Base-by-base conservation (phyloP, 2,797 vertebrate genomes). In the Chanos chanos region DNA sequence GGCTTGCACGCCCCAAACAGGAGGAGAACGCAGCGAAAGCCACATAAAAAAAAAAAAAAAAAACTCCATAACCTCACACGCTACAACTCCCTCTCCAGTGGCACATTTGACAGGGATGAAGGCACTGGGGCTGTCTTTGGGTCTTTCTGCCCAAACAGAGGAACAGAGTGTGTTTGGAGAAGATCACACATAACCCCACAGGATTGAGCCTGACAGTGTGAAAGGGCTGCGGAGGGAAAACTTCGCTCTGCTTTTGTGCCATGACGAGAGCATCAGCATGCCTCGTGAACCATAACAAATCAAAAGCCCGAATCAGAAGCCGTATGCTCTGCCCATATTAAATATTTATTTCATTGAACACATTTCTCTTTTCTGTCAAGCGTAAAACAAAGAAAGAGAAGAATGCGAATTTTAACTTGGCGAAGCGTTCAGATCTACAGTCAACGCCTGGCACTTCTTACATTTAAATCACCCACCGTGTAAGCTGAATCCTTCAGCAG, bases 1-100 rank as follows among this genome's bases (percentile, higher is more conserved):
- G 59, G 74, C 34, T 22, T 68, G 73, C 77, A 53, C 53, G 67
- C 71, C 72, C 61, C 61, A 66, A 61, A 59, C 60, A 66, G 66
- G 3, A 19, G 3, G 19, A 21, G 19, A n/a, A n/a, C n/a, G 68
- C 62, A 54, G 37, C 39, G 5, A 40, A 7, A 30, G 37, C 19
- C 34, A 64, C 66, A 68, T 61, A 72, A 27, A 61, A 10, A 16
- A 33, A 66, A 53, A 33, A 30, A 57, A 21, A 56, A 64, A 52
- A 25, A 71, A 49, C 49, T 49, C 49, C 37, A 18, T 59, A 73
- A 9, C 70, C 64, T 22, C 41, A 39, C 22, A n/a, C 52, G 55
- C 22, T 16, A 1, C 51, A 54, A 9, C 40, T 65, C 45, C 43
- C 49, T 56, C 47, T 30, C 60, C 34, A 64, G 16, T 22, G 36